Evolutionary conservation across 2,888 invertebrate genomes (phyloP).

Genomic region (Ornithoptera priamus): DNA sequence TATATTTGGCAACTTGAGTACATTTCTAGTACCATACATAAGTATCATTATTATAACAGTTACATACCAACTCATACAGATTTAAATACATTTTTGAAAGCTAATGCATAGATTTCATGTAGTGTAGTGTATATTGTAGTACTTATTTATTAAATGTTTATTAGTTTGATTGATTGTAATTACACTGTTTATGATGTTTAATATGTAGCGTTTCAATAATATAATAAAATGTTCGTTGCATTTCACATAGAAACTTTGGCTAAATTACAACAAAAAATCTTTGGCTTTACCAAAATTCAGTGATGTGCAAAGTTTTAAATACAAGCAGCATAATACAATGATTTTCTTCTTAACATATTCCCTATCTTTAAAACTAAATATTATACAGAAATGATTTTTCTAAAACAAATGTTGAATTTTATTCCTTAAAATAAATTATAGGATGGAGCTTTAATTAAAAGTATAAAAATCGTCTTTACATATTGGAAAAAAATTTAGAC

Average conservation of each 20-base stretch:
- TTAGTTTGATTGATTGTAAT: too few species aligned
- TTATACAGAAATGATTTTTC: conserved; percentile 5
- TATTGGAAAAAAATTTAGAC: too few species aligned
- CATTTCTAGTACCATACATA: conserved; percentile 31
- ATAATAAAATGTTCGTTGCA: conserved; percentile 11
- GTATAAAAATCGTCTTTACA: too few species aligned
- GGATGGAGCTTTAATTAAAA: conserved; percentile 6
- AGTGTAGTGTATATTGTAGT: neutral
- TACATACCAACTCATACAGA: conserved; percentile 5
- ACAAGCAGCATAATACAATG: conserved; percentile 5
- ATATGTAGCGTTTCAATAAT: too few species aligned
- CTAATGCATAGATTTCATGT: conserved; percentile 10
- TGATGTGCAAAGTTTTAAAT: conserved; percentile 19
- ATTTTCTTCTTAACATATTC: conserved; percentile 7
- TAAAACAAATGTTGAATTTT: conserved; percentile 11
- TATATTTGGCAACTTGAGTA: conserved; percentile 48
- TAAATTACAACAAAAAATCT: conserved; percentile 26
- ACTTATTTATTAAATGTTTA: neutral
- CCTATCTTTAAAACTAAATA: conserved; percentile 11
- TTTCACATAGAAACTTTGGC: conserved; percentile 27
- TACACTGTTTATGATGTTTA: too few species aligned
- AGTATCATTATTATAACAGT: conserved; percentile 21
- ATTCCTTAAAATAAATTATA: conserved; percentile 8
- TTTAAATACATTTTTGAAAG: conserved; percentile 10
- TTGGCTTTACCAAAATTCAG: conserved; percentile 27